Evolutionary conservation across 2,888 invertebrate species (phyloP).

Genomic region (Nomada goodeniana): DNA sequence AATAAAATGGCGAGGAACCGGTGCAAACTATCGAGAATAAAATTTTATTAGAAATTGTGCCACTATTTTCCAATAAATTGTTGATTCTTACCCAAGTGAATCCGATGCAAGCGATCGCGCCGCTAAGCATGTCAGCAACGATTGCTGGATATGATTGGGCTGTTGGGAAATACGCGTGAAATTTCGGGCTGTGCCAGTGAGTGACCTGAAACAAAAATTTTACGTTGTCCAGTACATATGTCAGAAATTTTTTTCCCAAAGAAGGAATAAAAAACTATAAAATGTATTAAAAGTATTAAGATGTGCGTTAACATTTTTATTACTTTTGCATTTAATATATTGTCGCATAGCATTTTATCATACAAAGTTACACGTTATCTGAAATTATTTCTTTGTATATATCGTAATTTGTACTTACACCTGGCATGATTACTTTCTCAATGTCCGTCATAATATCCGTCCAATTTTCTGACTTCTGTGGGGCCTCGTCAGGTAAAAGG

Average conservation of each 20-base stretch:
- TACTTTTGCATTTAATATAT: not conserved
- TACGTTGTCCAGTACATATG: not conserved
- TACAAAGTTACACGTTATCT: not conserved
- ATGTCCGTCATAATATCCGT: conserved; percentile 94
- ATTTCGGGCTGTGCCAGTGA: conserved; percentile 98
- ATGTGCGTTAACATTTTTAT: not conserved
- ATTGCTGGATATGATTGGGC: conserved; percentile 97
- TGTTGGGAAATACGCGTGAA: conserved; percentile 98
- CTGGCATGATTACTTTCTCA: conserved; percentile 95
- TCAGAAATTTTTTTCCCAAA: not conserved
- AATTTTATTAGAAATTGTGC: no score
- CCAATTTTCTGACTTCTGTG: conserved; percentile 94
- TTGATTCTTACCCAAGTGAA: conserved; percentile 94
- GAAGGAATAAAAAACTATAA: not conserved
- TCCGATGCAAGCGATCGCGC: conserved; percentile 97
- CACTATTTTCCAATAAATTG: not conserved
- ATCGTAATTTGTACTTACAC: conserved; percentile 86
- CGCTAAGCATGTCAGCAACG: conserved; percentile 97
- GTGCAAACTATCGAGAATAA: no score
- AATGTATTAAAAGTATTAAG: not conserved
- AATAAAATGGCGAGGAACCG: no score
- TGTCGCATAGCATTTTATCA: not conserved
- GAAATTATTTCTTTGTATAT: not conserved
- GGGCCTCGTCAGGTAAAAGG: conserved; percentile 93
- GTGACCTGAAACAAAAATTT: conserved; percentile 87